phyloP scores from a whole-genome alignment of 2,113 vertebrate genomes.

The Poecile atricapillus region DNA sequence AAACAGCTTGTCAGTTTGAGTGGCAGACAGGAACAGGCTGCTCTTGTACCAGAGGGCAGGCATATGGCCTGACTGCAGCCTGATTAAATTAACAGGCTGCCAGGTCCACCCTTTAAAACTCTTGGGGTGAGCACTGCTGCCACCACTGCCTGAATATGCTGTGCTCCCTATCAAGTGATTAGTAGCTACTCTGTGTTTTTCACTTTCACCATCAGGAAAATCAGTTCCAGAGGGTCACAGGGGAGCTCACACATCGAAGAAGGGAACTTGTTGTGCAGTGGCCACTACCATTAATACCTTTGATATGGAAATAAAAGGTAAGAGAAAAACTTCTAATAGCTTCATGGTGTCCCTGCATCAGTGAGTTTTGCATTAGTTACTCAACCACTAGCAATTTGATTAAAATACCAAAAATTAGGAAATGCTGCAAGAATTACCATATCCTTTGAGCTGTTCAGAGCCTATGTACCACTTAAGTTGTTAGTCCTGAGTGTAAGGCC shows the following conservation, averaged over 20 bases:
- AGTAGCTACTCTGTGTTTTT: neutral
- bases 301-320: neutral
- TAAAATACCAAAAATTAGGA: neutral
- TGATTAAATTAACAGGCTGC: neutral
- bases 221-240: neutral
- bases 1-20: neutral
- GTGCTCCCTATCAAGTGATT: neutral
- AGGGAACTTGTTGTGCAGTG: neutral
- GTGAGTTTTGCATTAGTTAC: neutral
- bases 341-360: neutral
- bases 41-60: neutral
- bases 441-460: neutral
- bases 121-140: neutral
- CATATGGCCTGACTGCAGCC: neutral
- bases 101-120: neutral
- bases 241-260: neutral
- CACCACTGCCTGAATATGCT: neutral
- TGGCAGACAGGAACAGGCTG: neutral
- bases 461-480: neutral
- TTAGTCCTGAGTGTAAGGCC: neutral
- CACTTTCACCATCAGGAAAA: neutral
- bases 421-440: neutral
- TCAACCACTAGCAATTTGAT: neutral
- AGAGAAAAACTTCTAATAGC: neutral
- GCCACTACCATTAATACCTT: neutral